Percentiles rank a stretch among this genome's conserved stretches.
phyloP scores from a whole-genome alignment of 2,888 invertebrate genomes.

The Spialia ferax region DNA sequence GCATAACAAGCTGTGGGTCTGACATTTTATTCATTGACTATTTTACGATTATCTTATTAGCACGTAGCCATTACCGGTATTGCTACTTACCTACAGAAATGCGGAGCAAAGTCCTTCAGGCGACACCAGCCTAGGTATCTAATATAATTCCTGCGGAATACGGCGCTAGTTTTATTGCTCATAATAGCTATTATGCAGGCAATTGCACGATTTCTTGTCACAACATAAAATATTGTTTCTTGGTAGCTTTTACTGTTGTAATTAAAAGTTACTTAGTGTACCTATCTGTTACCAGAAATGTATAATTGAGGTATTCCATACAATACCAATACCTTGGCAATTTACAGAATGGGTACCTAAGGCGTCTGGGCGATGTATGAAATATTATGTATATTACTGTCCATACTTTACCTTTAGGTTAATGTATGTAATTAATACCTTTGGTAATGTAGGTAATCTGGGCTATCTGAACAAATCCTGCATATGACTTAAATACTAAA shows the following conservation, averaged over 20 bases:
- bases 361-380: no score
- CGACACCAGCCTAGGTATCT: slow-evolving; percentile 46
- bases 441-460: no score
- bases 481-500: no score
- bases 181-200: slow-evolving; percentile 70
- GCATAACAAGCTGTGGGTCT: slow-evolving; percentile 15
- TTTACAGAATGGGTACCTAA: no score
- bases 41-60: slow-evolving; percentile 38
- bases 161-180: slow-evolving; percentile 69
- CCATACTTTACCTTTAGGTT: no score
- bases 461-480: no score
- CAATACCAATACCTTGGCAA: no score
- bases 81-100: slow-evolving; percentile 27
- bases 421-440: no score
- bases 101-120: slow-evolving; percentile 32
- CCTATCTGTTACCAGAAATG: no score
- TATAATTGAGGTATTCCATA: no score
- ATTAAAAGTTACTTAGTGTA: background rate
- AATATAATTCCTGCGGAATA: slow-evolving; percentile 71
- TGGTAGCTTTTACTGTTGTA: background rate
- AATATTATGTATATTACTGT: no score
- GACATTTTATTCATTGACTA: slow-evolving; percentile 31
- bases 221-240: slow-evolving; percentile 11
- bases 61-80: slow-evolving; percentile 31
- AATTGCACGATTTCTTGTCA: slow-evolving; percentile 61